A percentile compares a stretch with the other conserved stretches of the same genome.
phyloP scores from a whole-genome alignment of 1,140 invertebrate species.

The Trichomalopsis sarcophagae region DNA sequence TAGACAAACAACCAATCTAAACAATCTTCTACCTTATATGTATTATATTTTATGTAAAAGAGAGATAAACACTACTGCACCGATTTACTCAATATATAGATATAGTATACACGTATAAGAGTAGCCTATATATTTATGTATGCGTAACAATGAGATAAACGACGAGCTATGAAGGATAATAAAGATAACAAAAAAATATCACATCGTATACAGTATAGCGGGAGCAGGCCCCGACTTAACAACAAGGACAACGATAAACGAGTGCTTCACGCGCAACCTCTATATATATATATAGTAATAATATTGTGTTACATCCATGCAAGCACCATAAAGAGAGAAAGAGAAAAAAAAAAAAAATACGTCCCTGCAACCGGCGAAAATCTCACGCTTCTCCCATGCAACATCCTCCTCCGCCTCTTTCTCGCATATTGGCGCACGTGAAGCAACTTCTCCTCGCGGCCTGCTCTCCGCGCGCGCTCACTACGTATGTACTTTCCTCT shows the following conservation, averaged over 20 bases:
- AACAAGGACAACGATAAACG: not conserved
- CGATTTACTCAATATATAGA: constrained; percentile 23
- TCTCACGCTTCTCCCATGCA: not conserved
- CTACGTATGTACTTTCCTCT: not conserved
- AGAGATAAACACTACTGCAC: constrained; percentile 42
- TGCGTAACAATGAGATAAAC: not conserved
- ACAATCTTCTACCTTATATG: constrained; percentile 48
- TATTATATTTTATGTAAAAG: constrained; percentile 1
- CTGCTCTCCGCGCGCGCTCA: not conserved
- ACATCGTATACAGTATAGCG: not conserved
- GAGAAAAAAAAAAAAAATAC: not conserved
- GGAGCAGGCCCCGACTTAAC: not conserved
- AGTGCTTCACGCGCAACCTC: not conserved
- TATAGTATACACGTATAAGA: not conserved
- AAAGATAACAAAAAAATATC: constrained; percentile 21
- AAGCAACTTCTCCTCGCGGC: not conserved
- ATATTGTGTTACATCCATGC: not conserved
- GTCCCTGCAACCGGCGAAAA: not conserved
- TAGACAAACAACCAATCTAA: constrained; percentile 50
- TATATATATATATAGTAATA: too few relatives aligned
- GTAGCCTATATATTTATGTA: constrained; percentile 30
- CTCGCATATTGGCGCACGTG: not conserved
- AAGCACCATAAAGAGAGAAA: too few relatives aligned
- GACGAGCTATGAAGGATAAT: not conserved
- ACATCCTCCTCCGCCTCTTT: not conserved